Conservation (phyloP, 2,113 vertebrate species). For the Carassius auratus region DNA sequence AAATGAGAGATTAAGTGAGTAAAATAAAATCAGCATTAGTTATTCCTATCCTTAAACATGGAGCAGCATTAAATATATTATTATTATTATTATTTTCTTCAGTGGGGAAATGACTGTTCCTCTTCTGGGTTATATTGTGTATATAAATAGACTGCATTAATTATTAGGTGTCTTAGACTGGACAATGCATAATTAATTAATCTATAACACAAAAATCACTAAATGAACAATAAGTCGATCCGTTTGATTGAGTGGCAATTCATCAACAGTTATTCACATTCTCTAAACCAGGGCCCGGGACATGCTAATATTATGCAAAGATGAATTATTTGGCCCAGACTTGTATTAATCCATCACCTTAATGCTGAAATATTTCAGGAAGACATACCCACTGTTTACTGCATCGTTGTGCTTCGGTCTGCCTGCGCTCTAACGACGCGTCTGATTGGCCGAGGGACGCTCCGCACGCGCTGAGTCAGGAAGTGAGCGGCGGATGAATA, state of each 20-base stretch:
- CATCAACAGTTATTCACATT: background rate
- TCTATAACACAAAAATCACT: background rate
- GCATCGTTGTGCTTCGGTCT: background rate
- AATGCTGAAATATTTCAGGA: background rate
- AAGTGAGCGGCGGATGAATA: slow-evolving; percentile 77
- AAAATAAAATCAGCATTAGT: background rate
- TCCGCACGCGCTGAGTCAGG: slow-evolving; percentile 20
- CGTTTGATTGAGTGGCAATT: background rate
- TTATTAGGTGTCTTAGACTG: background rate
- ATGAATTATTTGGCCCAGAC: background rate
- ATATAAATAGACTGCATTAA: background rate
- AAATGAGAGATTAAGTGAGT: background rate
- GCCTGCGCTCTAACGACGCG: background rate
- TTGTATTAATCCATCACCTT: background rate
- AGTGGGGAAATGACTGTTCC: background rate
- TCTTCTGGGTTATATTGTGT: background rate
- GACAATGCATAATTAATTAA: background rate
- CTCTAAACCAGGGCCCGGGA: background rate
- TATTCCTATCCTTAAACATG: background rate
- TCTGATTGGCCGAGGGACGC: slow-evolving; percentile 16
- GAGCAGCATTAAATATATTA: too few relatives aligned
- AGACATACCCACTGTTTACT: background rate
- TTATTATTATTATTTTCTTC: background rate
- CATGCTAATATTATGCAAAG: background rate
- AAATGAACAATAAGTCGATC: background rate